Base-by-base conservation (phyloP, 2,797 vertebrate genomes). In the Sebastes variabilis region DNA sequence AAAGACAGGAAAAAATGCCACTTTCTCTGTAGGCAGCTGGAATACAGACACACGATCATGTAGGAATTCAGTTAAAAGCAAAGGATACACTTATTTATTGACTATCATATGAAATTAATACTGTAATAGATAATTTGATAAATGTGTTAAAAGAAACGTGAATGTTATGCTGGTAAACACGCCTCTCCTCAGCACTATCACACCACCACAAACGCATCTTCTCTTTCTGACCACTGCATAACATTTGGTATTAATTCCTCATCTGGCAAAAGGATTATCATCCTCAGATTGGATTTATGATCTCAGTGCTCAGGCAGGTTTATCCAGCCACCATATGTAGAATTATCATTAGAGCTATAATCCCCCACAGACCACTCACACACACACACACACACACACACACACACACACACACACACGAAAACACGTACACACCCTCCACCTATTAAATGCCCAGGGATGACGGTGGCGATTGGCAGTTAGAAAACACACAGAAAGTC, bases 301-400 rank as follows among this genome's bases (percentile, higher is more conserved):
- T 95, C 90, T 93, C 90, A 83, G 88, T 91, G 92, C 94, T 94
- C 91, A 93, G 93, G 94, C 93, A 92, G 94, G 91, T 95, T 95
- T 95, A 95, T 93, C 89, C 86, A 91, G 80, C 84, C 92, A 93
- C 94, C 95, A 95, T 96, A 95, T 96, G 95, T 91, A 93, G 94
- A 96, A 96, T 96, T 93, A 96, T 95, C 93, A 94, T 95, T 92
- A 93, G 89, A 83, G 86, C 69, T 81, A 55, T 96, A 95, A 96
- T 95, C 96, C 91, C 36, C 73, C 42, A 62, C 71, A 79, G 79
- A 88, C 75, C 83, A 87, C 83, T 84, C 75, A 32, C 71, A 85
- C 86, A 87, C 71, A 81, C 13, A 42, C 12, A 34, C 34, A 34
- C 36, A 38, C 83, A 87, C 86, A 88, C 66, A n/a, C 75, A 32